Evolutionary conservation across 2,797 vertebrate species (phyloP), one percentile per base, ranked within the genome.

Genomic region (Mionectes olivaceus): DNA sequence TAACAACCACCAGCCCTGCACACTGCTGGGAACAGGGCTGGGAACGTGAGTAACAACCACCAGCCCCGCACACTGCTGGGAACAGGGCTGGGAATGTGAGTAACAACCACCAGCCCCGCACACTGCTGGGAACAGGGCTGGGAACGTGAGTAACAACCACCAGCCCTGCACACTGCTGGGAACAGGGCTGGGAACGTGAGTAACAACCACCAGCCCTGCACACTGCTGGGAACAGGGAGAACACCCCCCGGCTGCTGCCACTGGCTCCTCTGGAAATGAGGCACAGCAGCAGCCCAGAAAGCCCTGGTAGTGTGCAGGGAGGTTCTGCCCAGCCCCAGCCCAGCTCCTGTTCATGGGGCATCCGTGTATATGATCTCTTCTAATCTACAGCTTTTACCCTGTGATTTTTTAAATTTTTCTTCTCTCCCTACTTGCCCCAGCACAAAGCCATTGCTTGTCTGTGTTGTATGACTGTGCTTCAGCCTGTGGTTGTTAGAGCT

Each of bases 101-200:
- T 35, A 35, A 35, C 35, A 35, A 35, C 35, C 35, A 35, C 35
- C 7, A 35, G 35, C 35, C 35, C 35, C 9, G 9, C 35, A 35
- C 35, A 35, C 35, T 35, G 35, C 35, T 35, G 35, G 35, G 35
- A 35, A 35, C 35, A 35, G 35, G 35, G 35, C 35, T 35, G 35
- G 35, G 35, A 35, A 35, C 35, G 9, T 35, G 35, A 35, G 35
- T 35, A 35, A 35, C 35, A 35, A 9, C 35, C 35, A 35, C 35
- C 35, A 35, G 35, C 35, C 35, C 35, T 35, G 35, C 35, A 35
- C 35, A 35, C 35, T 35, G 35, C 35, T 35, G 35, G 35, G 35
- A 35, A 35, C 35, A 35, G 35, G 35, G 35, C 35, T 35, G 35
- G 35, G 87, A 99, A 99, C 1, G 99, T 99, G 97, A 99, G 98